Percentiles rank a stretch among this genome's conserved stretches.
phyloP scores from a whole-genome alignment of 2,113 vertebrate species.

The Pipra filicauda region DNA sequence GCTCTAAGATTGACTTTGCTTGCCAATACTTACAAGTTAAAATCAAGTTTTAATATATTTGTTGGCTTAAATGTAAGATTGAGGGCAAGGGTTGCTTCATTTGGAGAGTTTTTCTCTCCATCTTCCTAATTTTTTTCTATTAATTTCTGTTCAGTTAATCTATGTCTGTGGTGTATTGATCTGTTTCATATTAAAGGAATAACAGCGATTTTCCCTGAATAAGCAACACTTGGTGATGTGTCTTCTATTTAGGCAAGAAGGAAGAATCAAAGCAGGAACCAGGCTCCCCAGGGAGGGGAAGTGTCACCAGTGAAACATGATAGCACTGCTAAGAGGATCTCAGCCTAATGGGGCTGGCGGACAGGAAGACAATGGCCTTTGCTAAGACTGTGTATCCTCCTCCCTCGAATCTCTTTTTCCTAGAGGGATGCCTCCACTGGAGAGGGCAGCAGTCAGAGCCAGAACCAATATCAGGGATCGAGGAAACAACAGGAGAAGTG shows the following conservation, averaged over 20 bases:
- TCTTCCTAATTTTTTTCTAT: background rate
- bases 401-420: background rate
- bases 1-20: background rate
- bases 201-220: background rate
- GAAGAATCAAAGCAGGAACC: background rate
- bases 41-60: constrained; percentile 9
- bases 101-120: background rate
- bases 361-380: background rate
- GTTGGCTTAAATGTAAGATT: background rate
- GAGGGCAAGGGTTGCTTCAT: background rate
- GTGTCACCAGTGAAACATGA: background rate
- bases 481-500: background rate
- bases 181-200: background rate
- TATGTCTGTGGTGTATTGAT: background rate
- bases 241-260: background rate
- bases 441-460: background rate
- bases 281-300: background rate
- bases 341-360: background rate
- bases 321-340: background rate
- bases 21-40: constrained; percentile 18
- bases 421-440: background rate
- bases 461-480: background rate
- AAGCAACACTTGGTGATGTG: background rate
- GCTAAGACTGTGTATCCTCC: background rate
- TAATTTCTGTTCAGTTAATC: background rate